Percentiles rank a stretch among this genome's conserved stretches.
These are phyloP conservation scores for Nomada goodeniana DNA, from an alignment of 2,888 invertebrate species.

Conservation along the genomic window DNA sequence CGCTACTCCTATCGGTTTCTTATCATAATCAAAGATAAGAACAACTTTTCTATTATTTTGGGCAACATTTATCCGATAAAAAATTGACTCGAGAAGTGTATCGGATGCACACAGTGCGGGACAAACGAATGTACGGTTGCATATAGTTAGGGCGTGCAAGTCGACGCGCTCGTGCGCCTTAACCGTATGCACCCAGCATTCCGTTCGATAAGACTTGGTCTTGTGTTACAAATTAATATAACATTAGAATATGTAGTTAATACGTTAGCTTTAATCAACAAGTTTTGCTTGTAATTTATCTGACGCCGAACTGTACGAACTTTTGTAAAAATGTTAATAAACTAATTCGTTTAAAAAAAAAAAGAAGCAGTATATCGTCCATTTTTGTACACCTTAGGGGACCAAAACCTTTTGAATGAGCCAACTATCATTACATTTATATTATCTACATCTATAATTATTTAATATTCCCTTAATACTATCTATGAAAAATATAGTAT, in stretches of 20 bases:
- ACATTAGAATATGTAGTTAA: slow-evolving; percentile 57
- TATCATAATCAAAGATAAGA: too few species aligned
- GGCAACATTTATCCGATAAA: slow-evolving; percentile 17
- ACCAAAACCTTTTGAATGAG: too few species aligned
- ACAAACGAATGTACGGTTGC: slow-evolving; percentile 44
- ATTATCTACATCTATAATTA: not conserved
- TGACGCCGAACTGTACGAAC: slow-evolving; percentile 66
- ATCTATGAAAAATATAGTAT: too few species aligned
- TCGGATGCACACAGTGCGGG: slow-evolving; percentile 41
- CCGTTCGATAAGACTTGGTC: slow-evolving; percentile 41
- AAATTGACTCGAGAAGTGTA: slow-evolving; percentile 24
- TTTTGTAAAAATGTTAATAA: slow-evolving; percentile 71
- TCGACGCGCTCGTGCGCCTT: not conserved
- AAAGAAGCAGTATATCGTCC: not conserved
- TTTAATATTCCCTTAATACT: too few species aligned
- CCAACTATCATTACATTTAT: too few species aligned
- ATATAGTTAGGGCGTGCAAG: slow-evolving; percentile 23
- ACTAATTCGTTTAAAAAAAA: slow-evolving; percentile 63
- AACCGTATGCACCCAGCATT: not conserved
- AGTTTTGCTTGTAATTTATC: slow-evolving; percentile 75
- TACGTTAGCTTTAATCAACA: slow-evolving; percentile 59
- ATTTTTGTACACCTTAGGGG: not conserved
- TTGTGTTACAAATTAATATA: slow-evolving; percentile 59
- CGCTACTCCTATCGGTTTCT: too few species aligned
- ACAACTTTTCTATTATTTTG: slow-evolving; percentile 24